Evolutionary conservation across 2,797 vertebrate genomes (phyloP), one percentile per base, ranked within the genome.

Genomic region (Rhinatrema bivittatum): DNA sequence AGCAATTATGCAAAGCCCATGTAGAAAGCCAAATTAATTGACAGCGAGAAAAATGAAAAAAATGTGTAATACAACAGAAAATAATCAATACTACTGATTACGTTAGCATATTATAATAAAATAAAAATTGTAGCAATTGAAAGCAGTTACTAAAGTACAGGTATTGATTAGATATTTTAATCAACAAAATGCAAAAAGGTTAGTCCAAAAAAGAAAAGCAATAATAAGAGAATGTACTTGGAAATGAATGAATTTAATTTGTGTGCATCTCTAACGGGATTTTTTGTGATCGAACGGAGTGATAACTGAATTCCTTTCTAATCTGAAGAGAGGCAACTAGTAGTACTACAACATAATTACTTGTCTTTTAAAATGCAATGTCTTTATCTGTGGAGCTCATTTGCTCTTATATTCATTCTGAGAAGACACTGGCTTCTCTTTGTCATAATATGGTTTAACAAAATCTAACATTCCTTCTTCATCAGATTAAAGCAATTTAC

Each of bases 341-440:
- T 65, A 70, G 39, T 32, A 68, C 64, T 65, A 74, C 61, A 70
- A 55, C 20, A 50, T 73, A 81, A 79, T 80, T 79, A 69, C 71
- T 76, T 76, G 57, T 78, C 72, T 74, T 42, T 78, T 76, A 75
- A n/a, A 81, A 82, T 73, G 76, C 55, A 60, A 74, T n/a, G 3
- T 70, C 52, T 42, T 58, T 71, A 72, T 60, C 61, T 63, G 62
- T 58, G 32, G 46, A 65, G 70, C 67, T 68, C 70, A 79, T 79
- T 78, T 79, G 54, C 70, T 70, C 75, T 81, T 47, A 61, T 53
- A 71, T 70, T 76, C 65, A 68, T 57, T 70, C 72, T 74, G 71
- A 66, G 67, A 74, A 69, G 43, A 41, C 31, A 73, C 60, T 40
- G 62, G 54, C 28, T 72, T 61, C 62, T 76, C 60, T 76, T 80